Evolutionary conservation across 2,888 invertebrate genomes (phyloP).

Genomic region (Liopterus haemorrhoidalis): DNA sequence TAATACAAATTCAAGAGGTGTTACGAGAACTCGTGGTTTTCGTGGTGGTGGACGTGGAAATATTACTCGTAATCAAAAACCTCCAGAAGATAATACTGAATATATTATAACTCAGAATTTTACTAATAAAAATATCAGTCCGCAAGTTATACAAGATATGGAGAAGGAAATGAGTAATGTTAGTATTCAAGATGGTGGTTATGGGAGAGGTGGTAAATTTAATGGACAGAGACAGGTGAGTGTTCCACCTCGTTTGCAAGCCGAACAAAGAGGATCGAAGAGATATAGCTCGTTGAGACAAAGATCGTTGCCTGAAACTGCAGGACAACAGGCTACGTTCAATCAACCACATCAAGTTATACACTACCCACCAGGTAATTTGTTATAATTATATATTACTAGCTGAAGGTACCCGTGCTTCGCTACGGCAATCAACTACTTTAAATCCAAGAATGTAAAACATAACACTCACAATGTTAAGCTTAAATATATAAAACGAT

Average conservation of each 20-base stretch:
- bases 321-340: conserved; percentile 35
- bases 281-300: conserved; percentile 54
- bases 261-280: conserved; percentile 49
- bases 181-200: conserved; percentile 34
- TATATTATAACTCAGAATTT: conserved; percentile 40
- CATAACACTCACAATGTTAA: no score
- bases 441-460: no score
- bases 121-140: conserved; percentile 43
- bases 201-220: conserved; percentile 18
- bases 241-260: conserved; percentile 43
- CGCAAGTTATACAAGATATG: conserved; percentile 34
- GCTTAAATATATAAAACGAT: no score
- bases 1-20: conserved; percentile 4
- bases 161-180: conserved; percentile 41
- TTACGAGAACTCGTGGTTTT: conserved; percentile 18
- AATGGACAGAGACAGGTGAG: conserved; percentile 38
- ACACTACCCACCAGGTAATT: conserved; percentile 41
- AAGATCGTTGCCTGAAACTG: conserved; percentile 53
- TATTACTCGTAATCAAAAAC: conserved; percentile 30
- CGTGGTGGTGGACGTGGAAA: conserved; percentile 38
- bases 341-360: conserved; percentile 25
- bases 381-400: no score
- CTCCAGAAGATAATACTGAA: conserved; percentile 28
- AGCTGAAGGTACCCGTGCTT: no score
- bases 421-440: no score